Evolutionary conservation across 2,113 vertebrate genomes (phyloP).

Genomic region (Megaceryle torquata): DNA sequence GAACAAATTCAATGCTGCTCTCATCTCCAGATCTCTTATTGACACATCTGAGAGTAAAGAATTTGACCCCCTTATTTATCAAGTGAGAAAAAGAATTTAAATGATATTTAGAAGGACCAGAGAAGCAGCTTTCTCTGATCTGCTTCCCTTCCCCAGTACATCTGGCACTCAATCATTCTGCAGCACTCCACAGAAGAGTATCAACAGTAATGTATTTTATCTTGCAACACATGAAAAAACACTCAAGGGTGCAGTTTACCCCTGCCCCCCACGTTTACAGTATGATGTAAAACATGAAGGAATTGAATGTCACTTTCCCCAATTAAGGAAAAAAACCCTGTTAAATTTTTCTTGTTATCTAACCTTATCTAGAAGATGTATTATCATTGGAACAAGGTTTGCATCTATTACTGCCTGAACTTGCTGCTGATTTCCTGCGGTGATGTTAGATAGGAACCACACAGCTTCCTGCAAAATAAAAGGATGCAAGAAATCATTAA

Average conservation of each 20-base stretch:
- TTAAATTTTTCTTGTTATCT: background rate
- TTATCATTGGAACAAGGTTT: slow-evolving; percentile 98
- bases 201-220: background rate
- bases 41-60: fast-evolving
- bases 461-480: slow-evolving; percentile 91
- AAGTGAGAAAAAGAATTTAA: background rate
- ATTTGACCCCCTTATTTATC: background rate
- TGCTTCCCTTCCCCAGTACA: background rate
- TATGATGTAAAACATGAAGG: background rate
- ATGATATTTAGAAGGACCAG: background rate
- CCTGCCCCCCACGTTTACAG: background rate
- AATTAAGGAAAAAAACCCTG: background rate
- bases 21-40: background rate
- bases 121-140: background rate
- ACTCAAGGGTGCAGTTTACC: background rate
- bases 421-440: slow-evolving; percentile 98
- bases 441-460: slow-evolving; percentile 99
- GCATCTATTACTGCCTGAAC: slow-evolving; percentile 99
- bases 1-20: background rate
- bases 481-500: background rate
- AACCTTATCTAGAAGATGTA: slow-evolving; percentile 98
- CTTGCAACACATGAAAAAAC: background rate
- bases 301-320: background rate
- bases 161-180: too few species aligned
- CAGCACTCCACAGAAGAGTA: background rate